A percentile compares a stretch with the other conserved stretches of the same genome.
These are phyloP conservation scores for Listronotus bonariensis DNA, from an alignment of 1,140 invertebrate genomes.

Conservation along the genomic window DNA sequence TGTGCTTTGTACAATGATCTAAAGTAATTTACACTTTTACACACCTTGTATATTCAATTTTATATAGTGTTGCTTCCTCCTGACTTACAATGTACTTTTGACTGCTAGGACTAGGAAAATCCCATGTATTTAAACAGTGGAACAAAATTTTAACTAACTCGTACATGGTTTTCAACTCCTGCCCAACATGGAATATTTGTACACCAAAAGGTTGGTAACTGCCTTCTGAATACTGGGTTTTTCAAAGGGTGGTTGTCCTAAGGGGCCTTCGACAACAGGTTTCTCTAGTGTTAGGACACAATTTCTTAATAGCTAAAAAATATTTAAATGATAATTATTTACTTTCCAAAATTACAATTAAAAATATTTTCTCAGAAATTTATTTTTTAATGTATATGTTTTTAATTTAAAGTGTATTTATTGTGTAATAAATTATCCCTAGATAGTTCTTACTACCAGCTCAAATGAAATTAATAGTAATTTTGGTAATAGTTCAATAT, in stretches of 20 bases:
- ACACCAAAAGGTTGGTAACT: slow-evolving; percentile 87
- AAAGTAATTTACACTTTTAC: not conserved
- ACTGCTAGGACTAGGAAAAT: slow-evolving; percentile 85
- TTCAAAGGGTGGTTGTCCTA: slow-evolving; percentile 92
- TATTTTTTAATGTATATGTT: no score
- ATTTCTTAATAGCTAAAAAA: slow-evolving; percentile 76
- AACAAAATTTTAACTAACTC: slow-evolving; percentile 92
- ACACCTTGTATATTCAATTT: slow-evolving; percentile 88
- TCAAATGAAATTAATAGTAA: no score
- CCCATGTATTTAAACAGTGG: slow-evolving; percentile 93
- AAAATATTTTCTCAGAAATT: slow-evolving; percentile 2
- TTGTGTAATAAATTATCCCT: no score
- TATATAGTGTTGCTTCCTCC: slow-evolving; percentile 85
- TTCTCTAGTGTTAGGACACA: slow-evolving; percentile 81
- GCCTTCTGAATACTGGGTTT: slow-evolving; percentile 89
- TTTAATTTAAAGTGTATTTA: no score
- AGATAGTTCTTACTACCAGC: no score
- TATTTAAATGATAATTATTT: not conserved
- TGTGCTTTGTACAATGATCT: no score
- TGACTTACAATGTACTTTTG: slow-evolving; percentile 68
- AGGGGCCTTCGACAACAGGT: slow-evolving; percentile 80
- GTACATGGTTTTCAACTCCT: slow-evolving; percentile 89
- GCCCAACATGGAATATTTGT: slow-evolving; percentile 86
- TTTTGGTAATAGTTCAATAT: no score
- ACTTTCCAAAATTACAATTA: not conserved